These are phyloP conservation scores for Setipinna tenuifilis DNA, from an alignment of 2,797 vertebrate genomes.

Conservation along the genomic window DNA sequence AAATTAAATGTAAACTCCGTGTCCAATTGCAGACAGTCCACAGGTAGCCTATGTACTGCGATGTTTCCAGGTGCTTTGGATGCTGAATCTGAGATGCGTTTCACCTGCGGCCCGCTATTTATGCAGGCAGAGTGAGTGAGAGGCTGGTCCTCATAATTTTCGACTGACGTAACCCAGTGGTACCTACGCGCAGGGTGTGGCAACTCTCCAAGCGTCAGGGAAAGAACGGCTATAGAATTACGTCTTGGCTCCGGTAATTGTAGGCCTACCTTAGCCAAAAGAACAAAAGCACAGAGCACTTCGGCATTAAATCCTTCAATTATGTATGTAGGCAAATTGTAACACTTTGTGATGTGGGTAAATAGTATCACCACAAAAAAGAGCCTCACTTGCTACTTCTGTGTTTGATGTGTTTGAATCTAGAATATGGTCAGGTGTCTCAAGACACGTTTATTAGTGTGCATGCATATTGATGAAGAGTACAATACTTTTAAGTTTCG, in stretches of 20 bases:
- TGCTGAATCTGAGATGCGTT: neutral
- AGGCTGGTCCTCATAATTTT: neutral
- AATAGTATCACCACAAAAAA: neutral
- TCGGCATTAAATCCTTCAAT: neutral
- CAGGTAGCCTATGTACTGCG: neutral
- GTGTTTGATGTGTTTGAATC: too few species aligned
- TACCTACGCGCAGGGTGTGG: neutral
- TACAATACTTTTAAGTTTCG: too few species aligned
- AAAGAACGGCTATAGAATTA: neutral
- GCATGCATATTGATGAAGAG: too few species aligned
- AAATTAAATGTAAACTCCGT: neutral
- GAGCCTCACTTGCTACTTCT: too few species aligned
- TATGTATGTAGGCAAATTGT: neutral
- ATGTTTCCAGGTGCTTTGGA: neutral
- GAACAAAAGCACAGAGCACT: neutral
- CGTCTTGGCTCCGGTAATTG: neutral
- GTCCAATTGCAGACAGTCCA: neutral
- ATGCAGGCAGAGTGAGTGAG: neutral
- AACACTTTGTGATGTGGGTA: neutral
- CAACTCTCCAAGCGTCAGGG: neutral
- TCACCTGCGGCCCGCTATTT: neutral
- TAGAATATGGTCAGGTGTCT: too few species aligned
- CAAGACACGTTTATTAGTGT: too few species aligned
- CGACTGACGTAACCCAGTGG: neutral
- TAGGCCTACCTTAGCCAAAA: neutral